Percentiles rank a stretch among this genome's conserved stretches.
phyloP scores from a whole-genome alignment of 2,888 invertebrate species.

The Allophyes oxyacanthae region DNA sequence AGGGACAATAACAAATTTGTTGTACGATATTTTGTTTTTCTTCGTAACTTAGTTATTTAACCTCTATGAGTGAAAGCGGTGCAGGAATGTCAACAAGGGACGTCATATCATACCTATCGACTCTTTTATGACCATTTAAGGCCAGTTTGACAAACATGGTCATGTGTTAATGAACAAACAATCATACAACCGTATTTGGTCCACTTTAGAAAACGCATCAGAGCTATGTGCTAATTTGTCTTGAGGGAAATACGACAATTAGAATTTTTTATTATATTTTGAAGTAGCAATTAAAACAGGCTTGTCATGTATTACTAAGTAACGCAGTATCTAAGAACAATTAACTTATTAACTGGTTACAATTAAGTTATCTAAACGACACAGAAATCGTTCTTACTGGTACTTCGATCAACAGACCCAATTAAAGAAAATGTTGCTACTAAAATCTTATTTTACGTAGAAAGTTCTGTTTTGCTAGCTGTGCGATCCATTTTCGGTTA shows the following conservation, averaged over 20 bases:
- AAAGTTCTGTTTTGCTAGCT: constrained; percentile 41
- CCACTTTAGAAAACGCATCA: constrained; percentile 47
- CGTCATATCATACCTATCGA: constrained; percentile 35
- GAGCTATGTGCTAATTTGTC: constrained; percentile 20
- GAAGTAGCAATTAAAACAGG: constrained; percentile 18
- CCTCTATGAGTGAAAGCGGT: constrained; percentile 41
- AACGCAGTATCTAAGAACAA: constrained; percentile 11
- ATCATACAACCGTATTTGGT: constrained; percentile 35
- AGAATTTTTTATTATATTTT: constrained; percentile 21
- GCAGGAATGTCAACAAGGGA: constrained; percentile 33
- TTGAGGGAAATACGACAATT: constrained; percentile 15
- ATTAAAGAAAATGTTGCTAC: constrained; percentile 23
- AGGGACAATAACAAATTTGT: constrained; percentile 13
- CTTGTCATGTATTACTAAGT: constrained; percentile 18
- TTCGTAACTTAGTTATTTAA: constrained; percentile 24
- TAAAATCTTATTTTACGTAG: constrained; percentile 22
- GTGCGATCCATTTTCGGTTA: constrained; percentile 43
- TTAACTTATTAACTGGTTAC: background rate
- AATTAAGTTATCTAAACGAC: too few species aligned
- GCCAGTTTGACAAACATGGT: constrained; percentile 30
- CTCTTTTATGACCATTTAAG: constrained; percentile 36
- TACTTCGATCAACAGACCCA: constrained; percentile 1
- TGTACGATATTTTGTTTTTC: constrained; percentile 37
- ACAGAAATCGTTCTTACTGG: too few species aligned
- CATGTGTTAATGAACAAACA: constrained; percentile 42